Evolutionary conservation across 2,113 vertebrate genomes (phyloP), one percentile per base, ranked within the genome.

Genomic region (Sapajus apella): DNA sequence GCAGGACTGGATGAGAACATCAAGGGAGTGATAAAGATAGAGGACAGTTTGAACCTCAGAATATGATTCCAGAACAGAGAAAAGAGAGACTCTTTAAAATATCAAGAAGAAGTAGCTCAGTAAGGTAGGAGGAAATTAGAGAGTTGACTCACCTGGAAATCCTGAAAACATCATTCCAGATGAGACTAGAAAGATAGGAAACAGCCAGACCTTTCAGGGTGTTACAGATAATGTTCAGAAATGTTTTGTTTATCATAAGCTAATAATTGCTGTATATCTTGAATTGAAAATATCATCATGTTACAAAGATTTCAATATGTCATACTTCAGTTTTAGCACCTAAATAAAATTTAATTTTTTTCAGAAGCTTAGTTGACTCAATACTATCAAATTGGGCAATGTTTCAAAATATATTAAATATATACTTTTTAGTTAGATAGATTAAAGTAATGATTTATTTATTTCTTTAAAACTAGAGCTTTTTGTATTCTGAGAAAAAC

Each of bases 371-470:
- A 77, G 25, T 86, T n/a, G 45, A 82, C 96, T 97, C 84, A 58
- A n/a, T 72, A 5, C 10, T 66, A 64, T 83, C 17, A 21, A 85
- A 5, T 35, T 84, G 79, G 88, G 72, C 72, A 0, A 58, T 85
- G 87, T 97, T 10, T 23, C 35, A 97, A 96, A 91, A 18, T 5
- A 64, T 92, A 91, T 73, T 93, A 52, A 73, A 30, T 91, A 20
- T 6, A 64, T 66, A 43, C 23, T 91, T 97, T 96, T 85, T 37
- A 58, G 21, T 40, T 82, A 27, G 6, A 79, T 72, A 0, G 32
- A 83, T 76, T 80, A 95, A 96, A 93, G 68, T 70, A 84, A 70
- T 93, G 12, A 95, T 92, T 92, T 50, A 20, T 75, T 90, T 72
- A 3, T 32, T 55, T 10, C 58, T 92, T 72, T 96, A 80, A 40